Base-by-base conservation (phyloP, 2,113 vertebrate species). In the Thymallus thymallus region DNA sequence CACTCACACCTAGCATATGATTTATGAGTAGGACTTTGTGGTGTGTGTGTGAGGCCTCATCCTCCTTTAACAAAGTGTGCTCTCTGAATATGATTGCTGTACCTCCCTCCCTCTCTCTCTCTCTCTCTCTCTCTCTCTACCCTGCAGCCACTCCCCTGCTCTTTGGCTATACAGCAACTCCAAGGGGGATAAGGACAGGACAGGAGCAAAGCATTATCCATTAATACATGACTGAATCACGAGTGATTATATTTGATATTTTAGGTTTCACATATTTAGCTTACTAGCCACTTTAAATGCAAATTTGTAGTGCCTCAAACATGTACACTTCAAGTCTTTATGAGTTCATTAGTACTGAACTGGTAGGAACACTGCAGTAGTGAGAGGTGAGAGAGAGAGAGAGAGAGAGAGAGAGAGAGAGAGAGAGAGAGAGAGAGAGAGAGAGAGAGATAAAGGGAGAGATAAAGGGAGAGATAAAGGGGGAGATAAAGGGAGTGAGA, bases 1-100 rank as follows among this genome's bases (percentile, higher is more conserved):
- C 77, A 75, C 65, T 81, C 65, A 73, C 73, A 76, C 24, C 2
- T 55, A 29, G 72, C 76, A 72, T 51, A 82, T 84, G 80, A 82
- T 80, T 84, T 80, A 84, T 84, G 77, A 51, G 72, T 61, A 72
- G 67, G 72, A 56, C 69, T 73, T 32, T 67, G 65, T 66, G n/a
- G 22, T 69, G 68, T 69, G 45, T 30, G 26, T 6, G 14, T 10
- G 24, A 65, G 26, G 63, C 30, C 63, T 65, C 32, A 24, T 51
- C 65, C 60, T 74, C 72, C 61, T 68, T 76, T 79, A 78, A 81
- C 76, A 78, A 78, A 35, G 22, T 1, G 56, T 55, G 71, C 48
- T 81, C 68, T 63, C 71, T 69, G 60, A 66, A 64, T 74, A 68
- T 51, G 74, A 35, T 45, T 58, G 32, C 66, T 5, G 48, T 51